phyloP scores from a whole-genome alignment of 2,113 vertebrate species.

The Pontoporia blainvillei region DNA sequence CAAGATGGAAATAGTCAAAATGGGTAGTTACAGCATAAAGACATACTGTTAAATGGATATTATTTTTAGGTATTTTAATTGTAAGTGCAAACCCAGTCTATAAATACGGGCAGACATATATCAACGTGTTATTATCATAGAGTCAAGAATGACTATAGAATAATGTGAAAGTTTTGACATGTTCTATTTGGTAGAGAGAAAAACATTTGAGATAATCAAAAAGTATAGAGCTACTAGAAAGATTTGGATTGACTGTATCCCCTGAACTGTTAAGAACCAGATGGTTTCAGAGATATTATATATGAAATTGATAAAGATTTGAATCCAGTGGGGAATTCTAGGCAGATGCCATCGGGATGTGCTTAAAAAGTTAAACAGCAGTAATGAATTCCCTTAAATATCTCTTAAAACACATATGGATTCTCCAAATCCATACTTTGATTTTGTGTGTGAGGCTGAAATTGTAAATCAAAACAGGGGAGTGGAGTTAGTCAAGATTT shows the following conservation, averaged over 20 bases:
- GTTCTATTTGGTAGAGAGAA: neutral
- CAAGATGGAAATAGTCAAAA: neutral
- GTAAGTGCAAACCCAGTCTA: neutral
- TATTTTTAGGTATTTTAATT: conserved; percentile 16
- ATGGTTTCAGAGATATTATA: conserved; percentile 35
- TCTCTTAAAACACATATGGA: conserved; percentile 57
- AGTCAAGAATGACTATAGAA: neutral
- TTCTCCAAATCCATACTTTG: conserved; percentile 52
- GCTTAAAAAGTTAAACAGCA: conserved; percentile 71
- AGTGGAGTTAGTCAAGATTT: conserved; percentile 43
- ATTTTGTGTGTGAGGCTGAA: conserved; percentile 9
- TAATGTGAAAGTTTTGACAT: neutral
- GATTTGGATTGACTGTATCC: neutral
- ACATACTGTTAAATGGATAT: neutral
- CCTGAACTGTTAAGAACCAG: neutral
- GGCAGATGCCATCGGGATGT: conserved; percentile 73
- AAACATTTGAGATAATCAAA: conserved; percentile 5
- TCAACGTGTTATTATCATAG: neutral
- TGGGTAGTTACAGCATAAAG: neutral
- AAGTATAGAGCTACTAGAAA: neutral
- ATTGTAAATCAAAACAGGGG: conserved; percentile 55
- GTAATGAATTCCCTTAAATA: conserved; percentile 69
- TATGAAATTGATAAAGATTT: conserved; percentile 53
- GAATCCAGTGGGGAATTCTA: conserved; percentile 72
- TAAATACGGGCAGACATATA: neutral